These are phyloP conservation scores for Ormyrus pomaceus DNA, from an alignment of 2,888 invertebrate genomes.

Conservation along the genomic window DNA sequence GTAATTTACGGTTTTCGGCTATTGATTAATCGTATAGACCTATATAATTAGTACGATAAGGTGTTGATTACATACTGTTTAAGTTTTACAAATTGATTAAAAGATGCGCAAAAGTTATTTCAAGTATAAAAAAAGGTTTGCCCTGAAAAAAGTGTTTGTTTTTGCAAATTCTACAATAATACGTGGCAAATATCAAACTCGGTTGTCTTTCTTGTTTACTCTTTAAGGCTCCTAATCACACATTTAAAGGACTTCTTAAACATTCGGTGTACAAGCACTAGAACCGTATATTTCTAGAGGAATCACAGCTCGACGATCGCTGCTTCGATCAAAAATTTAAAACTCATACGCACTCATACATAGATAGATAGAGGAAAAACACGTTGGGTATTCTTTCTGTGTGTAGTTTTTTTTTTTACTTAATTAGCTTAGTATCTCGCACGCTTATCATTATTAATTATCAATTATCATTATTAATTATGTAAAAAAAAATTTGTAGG, in stretches of 20 bases:
- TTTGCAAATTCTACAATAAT: slow-evolving; percentile 43
- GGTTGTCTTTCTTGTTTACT: slow-evolving; percentile 38
- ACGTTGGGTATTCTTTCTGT: slow-evolving; percentile 22
- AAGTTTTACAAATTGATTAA: slow-evolving; percentile 44
- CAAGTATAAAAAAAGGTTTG: slow-evolving; percentile 52
- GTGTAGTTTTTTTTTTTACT: slow-evolving; percentile 35
- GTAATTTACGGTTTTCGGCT: slow-evolving; percentile 47
- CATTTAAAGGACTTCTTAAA: slow-evolving; percentile 49
- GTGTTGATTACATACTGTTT: slow-evolving; percentile 46
- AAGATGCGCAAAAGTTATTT: slow-evolving; percentile 50
- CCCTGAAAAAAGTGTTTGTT: slow-evolving; percentile 36
- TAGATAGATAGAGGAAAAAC: slow-evolving; percentile 14
- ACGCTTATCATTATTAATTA: neutral
- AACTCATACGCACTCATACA: slow-evolving; percentile 38
- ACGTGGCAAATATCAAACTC: slow-evolving; percentile 51
- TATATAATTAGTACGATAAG: slow-evolving; percentile 48
- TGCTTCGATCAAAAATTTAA: slow-evolving; percentile 53
- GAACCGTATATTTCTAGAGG: slow-evolving; percentile 57
- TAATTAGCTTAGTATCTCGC: slow-evolving; percentile 23
- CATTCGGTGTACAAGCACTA: slow-evolving; percentile 57
- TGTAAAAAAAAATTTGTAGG: slow-evolving; percentile 59
- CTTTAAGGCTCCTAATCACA: slow-evolving; percentile 52
- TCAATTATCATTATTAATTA: slow-evolving; percentile 16
- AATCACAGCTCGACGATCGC: slow-evolving; percentile 61
- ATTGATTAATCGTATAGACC: slow-evolving; percentile 54